phyloP scores from a whole-genome alignment of 30 jellyfish, hydroid and myxozoan species.

The Nemopilema nomurai region DNA sequence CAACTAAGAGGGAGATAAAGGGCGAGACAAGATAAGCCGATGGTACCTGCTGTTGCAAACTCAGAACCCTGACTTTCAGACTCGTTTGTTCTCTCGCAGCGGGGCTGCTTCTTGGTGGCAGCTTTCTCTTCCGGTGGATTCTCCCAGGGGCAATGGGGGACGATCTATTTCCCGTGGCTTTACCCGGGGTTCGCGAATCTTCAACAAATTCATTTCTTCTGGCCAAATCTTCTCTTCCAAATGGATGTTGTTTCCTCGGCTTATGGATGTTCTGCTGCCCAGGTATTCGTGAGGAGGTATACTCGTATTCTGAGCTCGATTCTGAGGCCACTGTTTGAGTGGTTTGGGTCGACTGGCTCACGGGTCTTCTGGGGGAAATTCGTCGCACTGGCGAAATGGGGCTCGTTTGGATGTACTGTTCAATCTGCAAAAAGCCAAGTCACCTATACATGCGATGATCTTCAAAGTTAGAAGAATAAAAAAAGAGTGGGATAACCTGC shows the following conservation, averaged over 20 bases:
- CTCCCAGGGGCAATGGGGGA: conserved; percentile 32
- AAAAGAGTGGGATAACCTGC: neutral
- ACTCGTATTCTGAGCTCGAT: conserved; percentile 49
- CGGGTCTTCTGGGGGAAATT: conserved; percentile 11
- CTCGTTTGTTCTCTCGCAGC: conserved; percentile 65
- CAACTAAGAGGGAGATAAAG: neutral
- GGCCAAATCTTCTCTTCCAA: neutral
- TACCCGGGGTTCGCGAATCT: conserved; percentile 7
- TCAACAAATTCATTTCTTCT: neutral
- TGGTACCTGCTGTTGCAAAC: conserved; percentile 66
- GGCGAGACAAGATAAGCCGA: neutral
- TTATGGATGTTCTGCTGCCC: neutral
- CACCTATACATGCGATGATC: neutral
- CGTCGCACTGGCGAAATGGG: conserved; percentile 50
- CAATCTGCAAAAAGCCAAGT: conserved; percentile 5
- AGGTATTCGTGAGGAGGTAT: neutral
- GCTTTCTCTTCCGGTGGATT: neutral
- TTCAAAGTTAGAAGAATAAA: neutral
- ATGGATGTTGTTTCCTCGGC: neutral
- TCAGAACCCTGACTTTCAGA: conserved; percentile 55
- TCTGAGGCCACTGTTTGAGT: conserved; percentile 41
- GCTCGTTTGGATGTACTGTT: conserved; percentile 61
- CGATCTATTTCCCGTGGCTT: neutral
- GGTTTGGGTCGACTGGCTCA: conserved; percentile 43
- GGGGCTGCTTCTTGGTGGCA: conserved; percentile 65